Evolutionary conservation across 2,113 vertebrate species (phyloP).

Genomic region (Microtus richardsoni): DNA sequence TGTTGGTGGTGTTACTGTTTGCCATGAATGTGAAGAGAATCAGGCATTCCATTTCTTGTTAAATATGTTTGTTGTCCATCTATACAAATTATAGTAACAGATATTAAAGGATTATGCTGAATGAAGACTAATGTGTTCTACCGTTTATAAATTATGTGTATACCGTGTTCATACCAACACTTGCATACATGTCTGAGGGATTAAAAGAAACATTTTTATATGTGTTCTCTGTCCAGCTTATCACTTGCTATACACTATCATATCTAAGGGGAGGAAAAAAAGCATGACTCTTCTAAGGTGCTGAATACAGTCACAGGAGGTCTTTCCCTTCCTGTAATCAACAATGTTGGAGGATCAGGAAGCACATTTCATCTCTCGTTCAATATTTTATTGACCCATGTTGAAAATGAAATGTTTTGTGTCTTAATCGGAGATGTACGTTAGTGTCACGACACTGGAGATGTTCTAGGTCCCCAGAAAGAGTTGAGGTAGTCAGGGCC

Average conservation of each 20-base stretch:
- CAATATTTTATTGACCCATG: constrained; percentile 44
- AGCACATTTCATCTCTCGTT: constrained; percentile 62
- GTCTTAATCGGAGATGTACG: constrained; percentile 46
- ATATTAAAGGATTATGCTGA: constrained; percentile 36
- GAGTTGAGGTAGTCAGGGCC: constrained; percentile 47
- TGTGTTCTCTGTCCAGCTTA: neutral
- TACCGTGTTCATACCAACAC: constrained; percentile 37
- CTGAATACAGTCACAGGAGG: neutral
- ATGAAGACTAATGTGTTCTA: constrained; percentile 52
- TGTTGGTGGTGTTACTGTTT: constrained; percentile 63
- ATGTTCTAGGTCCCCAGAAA: constrained; percentile 67
- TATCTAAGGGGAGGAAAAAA: neutral
- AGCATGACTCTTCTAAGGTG: neutral
- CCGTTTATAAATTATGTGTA: constrained; percentile 51
- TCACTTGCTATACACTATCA: constrained; percentile 39
- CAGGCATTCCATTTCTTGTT: constrained; percentile 69
- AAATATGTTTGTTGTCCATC: constrained; percentile 64
- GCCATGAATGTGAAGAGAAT: constrained; percentile 80
- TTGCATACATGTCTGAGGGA: constrained; percentile 59
- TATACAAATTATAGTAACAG: constrained; percentile 44
- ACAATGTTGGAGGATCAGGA: neutral
- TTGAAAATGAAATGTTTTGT: constrained; percentile 37
- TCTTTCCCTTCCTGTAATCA: constrained; percentile 47
- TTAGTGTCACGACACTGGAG: constrained; percentile 18
- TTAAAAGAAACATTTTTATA: constrained; percentile 59